Evolutionary conservation across 37 sponge, comb jelly and placozoan species (phyloP), one percentile per base, ranked within the genome.

Genomic region (Amphimedon queenslandica): DNA sequence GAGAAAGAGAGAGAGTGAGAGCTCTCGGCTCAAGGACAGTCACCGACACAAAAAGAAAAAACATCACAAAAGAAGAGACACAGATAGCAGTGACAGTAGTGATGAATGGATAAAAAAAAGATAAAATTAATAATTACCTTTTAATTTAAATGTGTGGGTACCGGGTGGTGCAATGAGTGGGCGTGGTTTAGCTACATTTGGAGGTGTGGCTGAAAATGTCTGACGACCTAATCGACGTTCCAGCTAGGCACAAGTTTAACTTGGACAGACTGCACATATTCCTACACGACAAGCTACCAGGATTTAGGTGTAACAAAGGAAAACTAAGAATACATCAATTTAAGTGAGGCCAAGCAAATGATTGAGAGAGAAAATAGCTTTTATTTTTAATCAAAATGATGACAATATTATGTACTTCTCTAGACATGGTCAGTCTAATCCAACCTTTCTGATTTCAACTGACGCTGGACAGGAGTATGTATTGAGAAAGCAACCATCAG

Each of bases 371-470:
- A 57, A 25, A 29, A 28, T 36, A 32, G 64, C 16, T 20, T 33
- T 39, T 33, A 4, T 67, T 29, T 23, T 40, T 36, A 29, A 2
- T 3, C n/a, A n/a, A n/a, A n/a, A n/a, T n/a, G n/a, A n/a, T n/a
- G n/a, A n/a, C n/a, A n/a, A n/a, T n/a, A n/a, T n/a, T n/a, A n/a
- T n/a, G n/a, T n/a, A n/a, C n/a, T n/a, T n/a, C n/a, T n/a, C n/a
- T 56, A 88, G 84, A 21, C 74, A 80, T 66, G 93, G 93, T 35
- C 72, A 93, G 43, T 93, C 93, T 0, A 93, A 93, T 58, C 93
- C 93, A 0, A 93, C 93, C 42, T 93, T 85, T 61, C 73, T 72
- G 51, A 58, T 93, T n/a, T 36, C 57, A 20, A 64, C 80, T n/a
- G 53, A 73, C 61, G 4, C 57, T n/a, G 79, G 79, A 1, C 42